Evolutionary conservation across 1,140 invertebrate genomes (phyloP).

Genomic region (Galendromus occidentalis): DNA sequence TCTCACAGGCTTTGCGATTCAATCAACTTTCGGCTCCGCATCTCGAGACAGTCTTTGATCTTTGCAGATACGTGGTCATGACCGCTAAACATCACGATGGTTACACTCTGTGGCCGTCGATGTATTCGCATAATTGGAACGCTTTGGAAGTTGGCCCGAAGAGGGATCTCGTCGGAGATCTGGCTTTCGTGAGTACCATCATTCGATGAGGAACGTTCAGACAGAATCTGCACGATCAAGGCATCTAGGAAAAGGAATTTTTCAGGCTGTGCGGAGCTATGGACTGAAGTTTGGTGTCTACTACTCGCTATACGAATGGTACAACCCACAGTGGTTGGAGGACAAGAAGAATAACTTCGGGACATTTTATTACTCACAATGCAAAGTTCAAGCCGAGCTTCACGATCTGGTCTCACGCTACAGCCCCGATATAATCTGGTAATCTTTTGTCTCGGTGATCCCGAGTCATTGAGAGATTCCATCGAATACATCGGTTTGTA

Average conservation of each 20-base stretch:
- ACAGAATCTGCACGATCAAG: too few relatives aligned
- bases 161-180: slow-evolving; percentile 25
- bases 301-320: slow-evolving; percentile 31
- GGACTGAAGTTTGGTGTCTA: slow-evolving; percentile 31
- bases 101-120: slow-evolving; percentile 23
- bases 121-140: slow-evolving; percentile 26
- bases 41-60: too few relatives aligned
- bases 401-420: slow-evolving; percentile 45
- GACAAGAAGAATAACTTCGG: slow-evolving; percentile 21
- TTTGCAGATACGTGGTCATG: slow-evolving; percentile 20
- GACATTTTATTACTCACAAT: slow-evolving; percentile 22
- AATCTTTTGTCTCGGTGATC: too few relatives aligned
- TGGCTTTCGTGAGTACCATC: too few relatives aligned
- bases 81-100: slow-evolving; percentile 26
- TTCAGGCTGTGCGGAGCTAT: slow-evolving; percentile 16
- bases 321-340: slow-evolving; percentile 24
- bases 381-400: slow-evolving; percentile 28
- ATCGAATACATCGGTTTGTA: too few relatives aligned
- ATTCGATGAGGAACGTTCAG: too few relatives aligned
- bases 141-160: slow-evolving; percentile 27
- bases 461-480: too few relatives aligned
- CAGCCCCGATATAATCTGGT: slow-evolving; percentile 74
- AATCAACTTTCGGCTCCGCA: not conserved
- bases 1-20: too few relatives aligned
- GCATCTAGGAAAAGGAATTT: too few relatives aligned